A percentile compares a stretch with the other conserved stretches of the same genome.
Conservation (phyloP, 2,113 vertebrate species). For the Myiopsitta monachus region DNA sequence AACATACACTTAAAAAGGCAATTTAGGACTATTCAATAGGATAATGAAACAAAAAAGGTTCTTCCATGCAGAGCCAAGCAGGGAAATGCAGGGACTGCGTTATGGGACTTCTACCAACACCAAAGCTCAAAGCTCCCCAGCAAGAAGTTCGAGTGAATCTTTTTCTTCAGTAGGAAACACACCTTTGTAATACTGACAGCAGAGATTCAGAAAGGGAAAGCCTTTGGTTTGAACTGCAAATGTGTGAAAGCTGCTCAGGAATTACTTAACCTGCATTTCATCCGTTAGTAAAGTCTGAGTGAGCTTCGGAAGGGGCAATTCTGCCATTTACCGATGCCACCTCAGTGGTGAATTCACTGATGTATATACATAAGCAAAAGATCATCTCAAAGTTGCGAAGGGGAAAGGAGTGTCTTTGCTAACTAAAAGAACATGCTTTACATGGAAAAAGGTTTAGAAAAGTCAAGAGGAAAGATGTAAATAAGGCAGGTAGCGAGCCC, state of each 20-base stretch:
- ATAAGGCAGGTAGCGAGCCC: not conserved
- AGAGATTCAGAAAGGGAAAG: not conserved
- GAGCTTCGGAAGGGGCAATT: not conserved
- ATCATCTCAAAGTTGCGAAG: conserved; percentile 36
- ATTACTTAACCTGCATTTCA: not conserved
- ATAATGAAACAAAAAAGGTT: not conserved
- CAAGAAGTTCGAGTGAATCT: not conserved
- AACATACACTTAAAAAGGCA: not conserved
- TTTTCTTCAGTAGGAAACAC: not conserved
- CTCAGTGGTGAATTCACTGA: not conserved
- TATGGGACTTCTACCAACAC: not conserved
- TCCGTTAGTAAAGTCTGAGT: not conserved
- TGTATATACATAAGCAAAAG: not conserved
- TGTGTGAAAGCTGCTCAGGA: not conserved
- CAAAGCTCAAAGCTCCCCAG: not conserved
- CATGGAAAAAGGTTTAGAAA: not conserved
- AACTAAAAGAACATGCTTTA: not conserved
- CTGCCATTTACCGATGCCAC: conserved; percentile 11
- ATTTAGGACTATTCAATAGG: not conserved
- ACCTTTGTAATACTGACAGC: not conserved
- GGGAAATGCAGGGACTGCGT: not conserved
- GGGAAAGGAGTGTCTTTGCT: conserved; percentile 39
- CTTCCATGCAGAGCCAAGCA: not conserved
- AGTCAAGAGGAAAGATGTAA: not conserved
- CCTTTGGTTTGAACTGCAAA: not conserved